Evolutionary conservation across 1,140 invertebrate genomes (phyloP), one percentile per base, ranked within the genome.

Genomic region (Kradibia gibbosae): DNA sequence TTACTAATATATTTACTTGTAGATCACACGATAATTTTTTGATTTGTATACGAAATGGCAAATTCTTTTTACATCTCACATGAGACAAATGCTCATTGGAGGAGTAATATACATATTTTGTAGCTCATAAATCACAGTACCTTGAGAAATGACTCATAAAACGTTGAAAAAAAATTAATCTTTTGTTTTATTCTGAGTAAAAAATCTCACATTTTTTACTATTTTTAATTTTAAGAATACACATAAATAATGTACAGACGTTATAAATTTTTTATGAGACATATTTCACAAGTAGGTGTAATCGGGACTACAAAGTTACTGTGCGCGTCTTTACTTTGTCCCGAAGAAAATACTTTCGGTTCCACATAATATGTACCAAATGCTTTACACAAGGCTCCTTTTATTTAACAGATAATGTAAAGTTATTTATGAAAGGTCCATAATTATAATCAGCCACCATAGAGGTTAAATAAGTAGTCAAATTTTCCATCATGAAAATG

Each of bases 191-290:
- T 50, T 67, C 42, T 50, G 28, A 48, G 36, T 20, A 55, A 75
- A 75, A 81, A 81, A 81, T 75, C 36, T 34, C 53, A 25, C 50
- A 55, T 80, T 80, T 80, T 80, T 73, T 73, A 65, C 70, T 73
- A n/a, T 80, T 80, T 34, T 73, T 60, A 73, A 80, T 73, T 73
- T 80, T 50, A 80, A 80, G 78, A 73, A 80, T 53, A 39, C 45
- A 60, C 79, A 74, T 75, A 81, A 74, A 75, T 81, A 75, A 81
- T 75, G 22, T 60, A 50, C 48, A 71, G 42, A 80, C 25, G 78
- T 67, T 70, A 81, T 81, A 81, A 81, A 81, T 75, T 67, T 81
- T 81, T 81, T 81, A 81, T 42, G 79, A 81, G 79, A 48, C 72
- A 42, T 53, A 65, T 67, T 81, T 81, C 60, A 81, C 71, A 67